Conservation (phyloP, 2,113 vertebrate species). For the Rhinopomastus cyanomelas region DNA sequence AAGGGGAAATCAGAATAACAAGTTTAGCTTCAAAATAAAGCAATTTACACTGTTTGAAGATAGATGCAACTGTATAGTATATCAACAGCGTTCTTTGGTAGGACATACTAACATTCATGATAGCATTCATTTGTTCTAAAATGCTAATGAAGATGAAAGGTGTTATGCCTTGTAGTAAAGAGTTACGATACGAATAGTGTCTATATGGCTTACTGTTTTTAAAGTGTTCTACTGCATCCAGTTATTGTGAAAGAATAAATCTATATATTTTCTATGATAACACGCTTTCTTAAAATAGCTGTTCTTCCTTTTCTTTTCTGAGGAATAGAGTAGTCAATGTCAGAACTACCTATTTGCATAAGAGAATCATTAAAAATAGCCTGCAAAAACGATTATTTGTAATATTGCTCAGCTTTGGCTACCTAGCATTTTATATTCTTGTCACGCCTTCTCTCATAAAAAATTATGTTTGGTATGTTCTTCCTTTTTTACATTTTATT, state of each 20-base stretch:
- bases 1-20: neutral
- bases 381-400: neutral
- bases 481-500: neutral
- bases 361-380: neutral
- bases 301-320: neutral
- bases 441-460: neutral
- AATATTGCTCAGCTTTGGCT: neutral
- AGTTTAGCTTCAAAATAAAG: neutral
- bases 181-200: neutral
- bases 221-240: neutral
- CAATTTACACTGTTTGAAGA: neutral
- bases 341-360: neutral
- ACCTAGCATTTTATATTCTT: neutral
- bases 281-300: neutral
- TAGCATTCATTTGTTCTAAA: neutral
- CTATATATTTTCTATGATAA: neutral
- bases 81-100: neutral
- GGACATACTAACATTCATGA: neutral
- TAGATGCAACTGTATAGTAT: fast-evolving
- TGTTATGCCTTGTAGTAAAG: neutral
- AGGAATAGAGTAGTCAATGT: neutral
- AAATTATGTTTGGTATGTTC: neutral
- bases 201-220: neutral
- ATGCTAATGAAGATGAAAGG: neutral
- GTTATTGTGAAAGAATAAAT: neutral